Percentiles rank a stretch among this genome's conserved stretches.
Conservation (phyloP, 1,140 invertebrate species). For the Camponotus pennsylvanicus region DNA sequence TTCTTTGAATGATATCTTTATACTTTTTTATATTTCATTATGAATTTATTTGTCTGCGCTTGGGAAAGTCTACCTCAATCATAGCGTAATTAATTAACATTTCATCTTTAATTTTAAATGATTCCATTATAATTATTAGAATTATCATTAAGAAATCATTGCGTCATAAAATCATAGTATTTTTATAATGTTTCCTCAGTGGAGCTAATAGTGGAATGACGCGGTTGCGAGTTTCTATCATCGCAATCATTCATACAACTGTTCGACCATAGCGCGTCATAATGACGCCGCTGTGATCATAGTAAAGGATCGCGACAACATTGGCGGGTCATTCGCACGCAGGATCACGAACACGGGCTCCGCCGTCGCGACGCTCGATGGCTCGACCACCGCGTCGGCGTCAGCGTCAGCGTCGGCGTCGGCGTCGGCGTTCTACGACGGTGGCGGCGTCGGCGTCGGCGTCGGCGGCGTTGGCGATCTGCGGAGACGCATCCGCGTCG, state of each 20-base stretch:
- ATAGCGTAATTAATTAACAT: neutral
- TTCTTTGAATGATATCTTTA: too few relatives aligned
- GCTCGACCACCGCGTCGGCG: constrained; percentile 34
- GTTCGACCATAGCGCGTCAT: neutral
- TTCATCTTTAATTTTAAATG: neutral
- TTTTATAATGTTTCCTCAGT: neutral
- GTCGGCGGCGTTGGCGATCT: constrained; percentile 54
- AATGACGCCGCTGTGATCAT: constrained; percentile 1
- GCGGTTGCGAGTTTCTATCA: neutral
- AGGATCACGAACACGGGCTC: constrained; percentile 69
- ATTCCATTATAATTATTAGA: neutral
- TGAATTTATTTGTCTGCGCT: neutral
- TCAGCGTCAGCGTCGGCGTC: constrained; percentile 67
- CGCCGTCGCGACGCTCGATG: constrained; percentile 19
- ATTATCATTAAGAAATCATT: neutral
- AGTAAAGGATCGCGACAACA: constrained; percentile 4
- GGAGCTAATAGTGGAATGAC: neutral
- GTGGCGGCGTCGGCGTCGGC: constrained; percentile 65
- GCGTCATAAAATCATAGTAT: too few relatives aligned
- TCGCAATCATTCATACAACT: constrained; percentile 10
- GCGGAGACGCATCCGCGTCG: constrained; percentile 59
- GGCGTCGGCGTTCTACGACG: constrained; percentile 58
- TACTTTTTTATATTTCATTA: neutral
- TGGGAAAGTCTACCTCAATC: neutral
- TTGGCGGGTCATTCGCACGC: constrained; percentile 74